These are phyloP conservation scores for Corythaixoides concolor DNA, from an alignment of 2,113 vertebrate genomes.

Conservation along the genomic window DNA sequence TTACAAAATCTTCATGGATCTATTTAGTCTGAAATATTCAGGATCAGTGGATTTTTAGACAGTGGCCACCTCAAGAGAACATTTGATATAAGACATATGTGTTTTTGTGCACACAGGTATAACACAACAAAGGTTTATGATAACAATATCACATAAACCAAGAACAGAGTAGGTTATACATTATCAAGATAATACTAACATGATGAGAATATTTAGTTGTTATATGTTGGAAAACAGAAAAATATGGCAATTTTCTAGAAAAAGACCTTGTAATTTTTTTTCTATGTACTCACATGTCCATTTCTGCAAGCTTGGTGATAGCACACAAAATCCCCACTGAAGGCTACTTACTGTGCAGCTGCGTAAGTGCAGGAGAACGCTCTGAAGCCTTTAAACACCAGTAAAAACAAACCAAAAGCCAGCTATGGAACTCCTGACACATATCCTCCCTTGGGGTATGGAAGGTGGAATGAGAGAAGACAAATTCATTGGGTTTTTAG, in stretches of 20 bases:
- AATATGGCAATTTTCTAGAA: background rate
- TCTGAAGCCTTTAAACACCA: background rate
- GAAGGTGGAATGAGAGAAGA: background rate
- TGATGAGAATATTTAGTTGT: background rate
- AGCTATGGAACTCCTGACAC: background rate
- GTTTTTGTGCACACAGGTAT: too few relatives aligned
- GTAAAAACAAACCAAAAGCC: background rate
- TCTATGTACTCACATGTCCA: too few relatives aligned
- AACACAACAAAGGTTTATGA: background rate
- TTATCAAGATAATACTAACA: background rate
- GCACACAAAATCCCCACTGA: background rate
- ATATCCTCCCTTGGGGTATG: accelerated
- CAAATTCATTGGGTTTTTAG: background rate
- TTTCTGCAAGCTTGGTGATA: background rate
- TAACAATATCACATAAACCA: background rate
- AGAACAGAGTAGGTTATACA: background rate
- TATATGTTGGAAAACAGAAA: background rate
- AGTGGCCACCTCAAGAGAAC: background rate
- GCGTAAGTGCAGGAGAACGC: background rate
- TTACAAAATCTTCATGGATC: background rate
- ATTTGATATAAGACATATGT: background rate
- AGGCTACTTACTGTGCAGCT: background rate
- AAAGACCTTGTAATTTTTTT: background rate
- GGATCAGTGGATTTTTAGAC: background rate
- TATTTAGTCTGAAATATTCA: background rate